Conservation (phyloP, 2,113 vertebrate genomes). For the Elgaria multicarinata region DNA sequence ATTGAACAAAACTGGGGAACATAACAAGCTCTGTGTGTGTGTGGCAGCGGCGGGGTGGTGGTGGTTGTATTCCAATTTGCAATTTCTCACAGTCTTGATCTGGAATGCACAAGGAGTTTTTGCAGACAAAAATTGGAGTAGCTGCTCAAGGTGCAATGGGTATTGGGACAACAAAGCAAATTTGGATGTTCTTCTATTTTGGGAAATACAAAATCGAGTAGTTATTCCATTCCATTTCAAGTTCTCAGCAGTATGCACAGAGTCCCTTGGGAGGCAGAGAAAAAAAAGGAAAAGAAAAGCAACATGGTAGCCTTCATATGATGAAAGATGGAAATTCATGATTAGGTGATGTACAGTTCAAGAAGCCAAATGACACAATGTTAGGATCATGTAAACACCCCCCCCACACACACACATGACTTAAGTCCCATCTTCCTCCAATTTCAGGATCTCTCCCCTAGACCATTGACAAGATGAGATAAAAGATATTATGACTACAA, state of each 20-base stretch:
- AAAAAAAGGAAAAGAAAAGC: background rate
- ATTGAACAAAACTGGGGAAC: background rate
- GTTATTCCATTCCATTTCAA: background rate
- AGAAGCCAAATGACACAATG: background rate
- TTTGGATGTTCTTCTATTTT: too few relatives aligned
- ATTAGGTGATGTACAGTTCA: too few relatives aligned
- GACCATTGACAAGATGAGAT: too few relatives aligned
- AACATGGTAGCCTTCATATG: background rate
- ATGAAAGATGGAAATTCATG: too few relatives aligned
- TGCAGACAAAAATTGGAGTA: background rate
- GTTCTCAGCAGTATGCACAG: background rate
- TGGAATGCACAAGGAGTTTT: background rate
- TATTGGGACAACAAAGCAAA: background rate
- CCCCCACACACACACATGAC: background rate
- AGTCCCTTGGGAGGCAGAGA: background rate
- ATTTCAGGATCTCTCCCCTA: background rate
- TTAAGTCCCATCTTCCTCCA: background rate
- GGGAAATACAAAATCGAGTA: background rate
- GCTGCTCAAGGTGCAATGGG: background rate
- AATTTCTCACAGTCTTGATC: too few relatives aligned
- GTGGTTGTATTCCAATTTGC: too few relatives aligned
- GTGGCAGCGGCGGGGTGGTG: too few relatives aligned
- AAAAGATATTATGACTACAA: background rate
- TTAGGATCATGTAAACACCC: background rate
- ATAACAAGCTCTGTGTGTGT: too few relatives aligned